These are phyloP conservation scores for Paedocypris sp. DNA, from an alignment of 2,113 vertebrate genomes.

Conservation along the genomic window DNA sequence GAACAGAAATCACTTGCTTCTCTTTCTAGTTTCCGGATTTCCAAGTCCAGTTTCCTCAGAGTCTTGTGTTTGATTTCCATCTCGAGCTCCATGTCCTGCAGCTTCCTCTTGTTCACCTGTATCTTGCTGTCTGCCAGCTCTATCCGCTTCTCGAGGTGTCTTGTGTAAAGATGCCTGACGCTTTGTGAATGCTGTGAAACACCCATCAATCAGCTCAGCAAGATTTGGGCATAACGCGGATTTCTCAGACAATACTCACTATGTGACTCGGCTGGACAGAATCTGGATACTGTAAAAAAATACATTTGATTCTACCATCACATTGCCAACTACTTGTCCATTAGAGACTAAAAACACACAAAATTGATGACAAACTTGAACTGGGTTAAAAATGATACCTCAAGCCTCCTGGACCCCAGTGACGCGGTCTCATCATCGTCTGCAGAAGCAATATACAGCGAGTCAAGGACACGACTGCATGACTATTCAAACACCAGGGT, in stretches of 20 bases:
- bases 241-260: constrained; percentile 6
- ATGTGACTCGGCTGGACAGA: constrained; percentile 1
- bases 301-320: background rate
- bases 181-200: constrained; percentile 7
- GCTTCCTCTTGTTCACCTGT: background rate
- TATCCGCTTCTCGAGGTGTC: background rate
- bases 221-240: background rate
- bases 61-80: background rate
- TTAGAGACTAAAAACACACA: too few relatives aligned
- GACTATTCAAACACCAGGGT: too few relatives aligned
- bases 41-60: constrained; percentile 4
- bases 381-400: too few relatives aligned
- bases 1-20: constrained; percentile 3
- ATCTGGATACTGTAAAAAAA: too few relatives aligned
- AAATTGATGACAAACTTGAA: too few relatives aligned
- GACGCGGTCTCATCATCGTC: constrained; percentile 2
- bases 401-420: background rate
- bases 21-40: constrained; percentile 11
- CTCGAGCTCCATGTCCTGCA: constrained; percentile 5
- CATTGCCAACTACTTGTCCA: background rate
- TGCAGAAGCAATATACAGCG: too few relatives aligned
- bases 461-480: too few relatives aligned
- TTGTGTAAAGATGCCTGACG: background rate
- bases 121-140: background rate
- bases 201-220: background rate